Evolutionary conservation across 2,797 vertebrate genomes (phyloP).

Genomic region (Chaetodon trifasciatus): DNA sequence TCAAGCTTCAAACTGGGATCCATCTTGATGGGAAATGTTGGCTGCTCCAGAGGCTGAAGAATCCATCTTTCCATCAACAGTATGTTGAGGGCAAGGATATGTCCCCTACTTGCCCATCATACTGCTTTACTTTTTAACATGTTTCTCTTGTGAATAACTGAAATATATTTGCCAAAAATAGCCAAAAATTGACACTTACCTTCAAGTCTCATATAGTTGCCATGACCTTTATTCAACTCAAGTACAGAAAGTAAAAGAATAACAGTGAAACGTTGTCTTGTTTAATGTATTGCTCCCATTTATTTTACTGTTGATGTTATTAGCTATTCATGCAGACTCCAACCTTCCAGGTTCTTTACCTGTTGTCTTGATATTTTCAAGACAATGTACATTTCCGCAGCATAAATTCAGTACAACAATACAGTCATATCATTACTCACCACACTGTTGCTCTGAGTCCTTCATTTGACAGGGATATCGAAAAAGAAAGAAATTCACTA

Average conservation of each 20-base stretch:
- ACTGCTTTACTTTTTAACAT: too few species aligned
- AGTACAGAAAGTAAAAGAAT: too few species aligned
- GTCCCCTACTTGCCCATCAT: neutral
- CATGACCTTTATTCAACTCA: neutral
- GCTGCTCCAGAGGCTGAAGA: neutral
- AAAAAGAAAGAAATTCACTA: neutral
- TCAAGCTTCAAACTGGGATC: slow-evolving; percentile 20
- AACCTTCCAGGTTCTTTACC: too few species aligned
- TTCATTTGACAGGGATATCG: neutral
- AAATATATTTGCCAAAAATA: too few species aligned
- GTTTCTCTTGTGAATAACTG: too few species aligned
- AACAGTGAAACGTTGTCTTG: too few species aligned
- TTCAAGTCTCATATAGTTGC: neutral
- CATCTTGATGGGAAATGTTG: slow-evolving; percentile 24
- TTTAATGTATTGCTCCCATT: too few species aligned
- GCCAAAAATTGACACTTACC: neutral
- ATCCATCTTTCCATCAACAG: neutral
- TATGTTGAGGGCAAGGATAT: neutral
- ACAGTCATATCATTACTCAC: neutral
- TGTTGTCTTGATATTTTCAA: too few species aligned
- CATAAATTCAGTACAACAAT: neutral
- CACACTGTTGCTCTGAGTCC: too few species aligned
- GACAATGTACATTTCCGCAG: neutral
- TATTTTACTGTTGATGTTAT: too few species aligned
- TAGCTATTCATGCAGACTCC: too few species aligned